Percentiles rank a stretch among this genome's conserved stretches.
Conservation (phyloP, 2,113 vertebrate species). For the Cyprinodon variegatus region DNA sequence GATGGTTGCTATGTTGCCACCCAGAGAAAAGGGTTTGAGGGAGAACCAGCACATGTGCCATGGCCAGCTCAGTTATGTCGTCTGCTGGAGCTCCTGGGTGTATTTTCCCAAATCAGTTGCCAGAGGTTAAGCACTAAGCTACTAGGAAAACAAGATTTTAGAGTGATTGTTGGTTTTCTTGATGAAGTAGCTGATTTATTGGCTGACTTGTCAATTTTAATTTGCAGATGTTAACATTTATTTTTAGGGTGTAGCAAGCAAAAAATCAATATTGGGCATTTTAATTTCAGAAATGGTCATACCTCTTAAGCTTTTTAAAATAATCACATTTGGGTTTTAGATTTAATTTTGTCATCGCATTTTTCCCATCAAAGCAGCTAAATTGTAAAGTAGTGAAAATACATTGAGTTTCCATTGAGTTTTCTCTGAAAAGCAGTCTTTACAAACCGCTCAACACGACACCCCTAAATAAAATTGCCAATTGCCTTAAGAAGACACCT, state of each 20-base stretch:
- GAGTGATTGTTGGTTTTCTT: conserved; percentile 6
- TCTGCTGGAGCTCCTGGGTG: conserved; percentile 9
- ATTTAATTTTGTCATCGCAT: too few relatives aligned
- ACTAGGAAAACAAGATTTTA: not conserved
- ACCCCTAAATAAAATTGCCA: not conserved
- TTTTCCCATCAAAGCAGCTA: too few relatives aligned
- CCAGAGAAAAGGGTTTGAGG: conserved; percentile 48
- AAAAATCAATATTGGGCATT: not conserved
- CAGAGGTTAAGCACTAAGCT: conserved; percentile 26
- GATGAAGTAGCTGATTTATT: not conserved
- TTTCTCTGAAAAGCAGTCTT: not conserved
- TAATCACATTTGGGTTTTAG: not conserved
- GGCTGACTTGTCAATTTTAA: not conserved
- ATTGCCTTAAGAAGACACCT: too few relatives aligned
- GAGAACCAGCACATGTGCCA: conserved; percentile 39
- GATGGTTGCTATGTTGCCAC: conserved; percentile 56
- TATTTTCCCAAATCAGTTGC: conserved; percentile 38
- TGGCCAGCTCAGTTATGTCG: conserved; percentile 50
- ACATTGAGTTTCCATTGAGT: not conserved
- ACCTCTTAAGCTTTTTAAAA: not conserved
- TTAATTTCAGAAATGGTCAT: not conserved
- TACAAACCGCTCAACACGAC: not conserved
- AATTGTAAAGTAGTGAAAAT: too few relatives aligned
- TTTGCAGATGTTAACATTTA: conserved; percentile 4
- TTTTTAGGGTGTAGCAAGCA: not conserved